Evolutionary conservation across 2,888 invertebrate species (phyloP).

Genomic region (Beris chalybata): DNA sequence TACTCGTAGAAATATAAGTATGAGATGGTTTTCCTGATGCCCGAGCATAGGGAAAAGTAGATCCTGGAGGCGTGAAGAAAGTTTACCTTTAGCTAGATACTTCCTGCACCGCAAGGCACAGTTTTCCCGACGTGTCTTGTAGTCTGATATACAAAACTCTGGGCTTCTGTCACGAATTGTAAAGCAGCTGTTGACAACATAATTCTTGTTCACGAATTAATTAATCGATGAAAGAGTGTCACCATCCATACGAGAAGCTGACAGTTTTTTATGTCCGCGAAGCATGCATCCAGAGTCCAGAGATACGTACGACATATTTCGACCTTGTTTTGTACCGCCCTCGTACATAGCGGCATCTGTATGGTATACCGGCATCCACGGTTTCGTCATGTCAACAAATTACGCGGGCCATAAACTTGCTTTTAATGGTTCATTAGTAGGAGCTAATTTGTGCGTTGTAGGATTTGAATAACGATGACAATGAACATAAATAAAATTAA

Average conservation of each 20-base stretch:
- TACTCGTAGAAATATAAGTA: conserved; percentile 1
- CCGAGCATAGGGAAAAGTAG: background rate
- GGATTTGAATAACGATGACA: conserved; percentile 4
- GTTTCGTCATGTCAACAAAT: background rate
- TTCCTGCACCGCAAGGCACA: too few relatives aligned
- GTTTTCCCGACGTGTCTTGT: too few relatives aligned
- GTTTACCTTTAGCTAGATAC: too few relatives aligned
- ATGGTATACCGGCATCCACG: too few relatives aligned
- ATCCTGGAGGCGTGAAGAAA: too few relatives aligned
- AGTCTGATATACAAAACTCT: too few relatives aligned
- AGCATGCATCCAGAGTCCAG: too few relatives aligned
- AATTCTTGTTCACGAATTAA: conserved; percentile 39
- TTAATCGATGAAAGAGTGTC: conserved; percentile 33
- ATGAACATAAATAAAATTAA: too few relatives aligned
- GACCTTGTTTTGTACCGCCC: too few relatives aligned
- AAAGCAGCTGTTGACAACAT: conserved; percentile 39
- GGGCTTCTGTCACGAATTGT: background rate
- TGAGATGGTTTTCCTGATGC: background rate
- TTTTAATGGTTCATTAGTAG: conserved; percentile 12
- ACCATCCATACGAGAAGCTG: conserved; percentile 15
- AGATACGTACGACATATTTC: too few relatives aligned
- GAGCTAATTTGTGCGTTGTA: conserved; percentile 8
- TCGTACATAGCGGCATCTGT: too few relatives aligned
- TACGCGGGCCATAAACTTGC: conserved; percentile 5
- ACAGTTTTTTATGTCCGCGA: too few relatives aligned